These are phyloP conservation scores for Habropoda laboriosa DNA, from an alignment of 1,140 invertebrate genomes.

Conservation along the genomic window DNA sequence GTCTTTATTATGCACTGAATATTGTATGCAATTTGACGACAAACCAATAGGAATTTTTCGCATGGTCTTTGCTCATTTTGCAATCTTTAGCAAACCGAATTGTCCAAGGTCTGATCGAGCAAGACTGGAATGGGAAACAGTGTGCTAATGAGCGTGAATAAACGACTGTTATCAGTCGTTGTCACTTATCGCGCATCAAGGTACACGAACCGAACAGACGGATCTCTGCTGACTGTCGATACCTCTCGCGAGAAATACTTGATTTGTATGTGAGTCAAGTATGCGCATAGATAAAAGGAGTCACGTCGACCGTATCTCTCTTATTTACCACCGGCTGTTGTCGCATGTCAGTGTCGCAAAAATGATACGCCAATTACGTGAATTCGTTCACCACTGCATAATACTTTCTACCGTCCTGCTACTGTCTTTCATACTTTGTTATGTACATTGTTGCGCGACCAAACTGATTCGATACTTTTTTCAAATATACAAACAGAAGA, in stretches of 20 bases:
- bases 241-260: slow-evolving; percentile 48
- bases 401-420: not conserved
- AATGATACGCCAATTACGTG: slow-evolving; percentile 44
- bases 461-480: not conserved
- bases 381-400: slow-evolving; percentile 41
- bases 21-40: too few relatives aligned
- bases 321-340: slow-evolving; percentile 41
- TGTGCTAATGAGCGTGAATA: slow-evolving; percentile 23
- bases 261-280: slow-evolving; percentile 52
- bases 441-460: too few relatives aligned
- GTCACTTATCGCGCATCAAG: slow-evolving; percentile 31
- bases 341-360: slow-evolving; percentile 33
- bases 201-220: slow-evolving; percentile 24
- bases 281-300: slow-evolving; percentile 59
- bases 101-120: not conserved
- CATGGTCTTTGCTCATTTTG: not conserved
- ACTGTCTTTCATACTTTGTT: not conserved
- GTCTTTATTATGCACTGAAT: too few relatives aligned
- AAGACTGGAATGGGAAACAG: too few relatives aligned
- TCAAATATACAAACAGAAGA: too few relatives aligned
- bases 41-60: too few relatives aligned
- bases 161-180: slow-evolving; percentile 25
- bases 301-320: slow-evolving; percentile 48
- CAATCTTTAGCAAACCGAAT: not conserved
- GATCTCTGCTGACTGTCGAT: slow-evolving; percentile 35